These are phyloP conservation scores for Trematomus bernacchii DNA, from an alignment of 2,797 vertebrate genomes.

Conservation along the genomic window DNA sequence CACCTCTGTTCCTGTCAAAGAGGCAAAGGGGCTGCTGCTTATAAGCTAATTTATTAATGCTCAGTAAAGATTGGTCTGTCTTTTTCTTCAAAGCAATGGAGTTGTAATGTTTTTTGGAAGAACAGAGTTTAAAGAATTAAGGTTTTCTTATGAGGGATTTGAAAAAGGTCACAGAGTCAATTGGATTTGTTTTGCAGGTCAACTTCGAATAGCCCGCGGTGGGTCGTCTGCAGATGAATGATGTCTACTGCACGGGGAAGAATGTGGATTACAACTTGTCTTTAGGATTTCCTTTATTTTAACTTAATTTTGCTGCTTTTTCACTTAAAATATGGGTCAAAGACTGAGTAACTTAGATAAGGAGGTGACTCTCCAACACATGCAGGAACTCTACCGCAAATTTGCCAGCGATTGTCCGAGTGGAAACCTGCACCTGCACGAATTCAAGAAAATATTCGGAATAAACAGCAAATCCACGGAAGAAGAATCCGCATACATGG, in stretches of 20 bases:
- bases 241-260: background rate
- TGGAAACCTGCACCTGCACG: conserved; percentile 79
- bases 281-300: background rate
- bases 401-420: conserved; percentile 82
- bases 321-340: conserved; percentile 73
- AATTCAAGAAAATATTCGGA: conserved; percentile 84
- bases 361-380: conserved; percentile 77
- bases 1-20: background rate
- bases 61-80: background rate
- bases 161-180: background rate
- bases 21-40: background rate
- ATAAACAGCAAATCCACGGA: conserved; percentile 59
- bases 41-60: background rate
- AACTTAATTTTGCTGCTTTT: background rate
- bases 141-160: background rate
- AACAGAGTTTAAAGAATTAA: background rate
- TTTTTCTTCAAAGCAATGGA: too few species aligned
- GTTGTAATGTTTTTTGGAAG: background rate
- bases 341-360: conserved; percentile 26
- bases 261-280: background rate
- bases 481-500: conserved; percentile 78
- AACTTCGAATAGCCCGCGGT: conserved; percentile 11
- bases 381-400: conserved; percentile 82
- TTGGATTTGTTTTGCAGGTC: conserved; percentile 41
- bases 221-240: too few species aligned